These are phyloP conservation scores for Idris sp. DNA, from an alignment of 1,140 invertebrate species.

Conservation along the genomic window DNA sequence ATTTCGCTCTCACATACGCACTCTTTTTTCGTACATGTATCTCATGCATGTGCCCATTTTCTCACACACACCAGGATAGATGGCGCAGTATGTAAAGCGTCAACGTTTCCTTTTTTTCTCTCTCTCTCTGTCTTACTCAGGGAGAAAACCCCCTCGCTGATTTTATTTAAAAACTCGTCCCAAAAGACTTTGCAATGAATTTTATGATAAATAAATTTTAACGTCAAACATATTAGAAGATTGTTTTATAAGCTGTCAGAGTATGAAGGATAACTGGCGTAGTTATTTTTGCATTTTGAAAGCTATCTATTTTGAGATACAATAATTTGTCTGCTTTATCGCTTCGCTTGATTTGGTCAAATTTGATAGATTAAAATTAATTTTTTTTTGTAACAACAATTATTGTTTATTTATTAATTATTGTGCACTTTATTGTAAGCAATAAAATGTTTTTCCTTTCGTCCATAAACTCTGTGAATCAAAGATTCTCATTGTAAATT, in stretches of 20 bases:
- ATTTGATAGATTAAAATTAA: no score
- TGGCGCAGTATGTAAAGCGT: conserved; percentile 44
- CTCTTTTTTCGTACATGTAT: conserved; percentile 37
- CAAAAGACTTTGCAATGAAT: conserved; percentile 16
- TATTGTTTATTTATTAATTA: no score
- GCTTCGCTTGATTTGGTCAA: conserved; percentile 21
- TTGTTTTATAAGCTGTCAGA: conserved; percentile 55
- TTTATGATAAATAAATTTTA: conserved; percentile 40
- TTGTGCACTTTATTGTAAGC: no score
- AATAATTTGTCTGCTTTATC: conserved; percentile 18
- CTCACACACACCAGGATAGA: background rate
- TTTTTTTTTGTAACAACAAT: no score
- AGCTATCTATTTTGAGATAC: conserved; percentile 38
- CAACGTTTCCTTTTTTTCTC: background rate
- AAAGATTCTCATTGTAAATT: no score
- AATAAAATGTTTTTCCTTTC: no score
- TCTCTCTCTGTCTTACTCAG: conserved; percentile 5
- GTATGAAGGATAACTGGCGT: conserved; percentile 23
- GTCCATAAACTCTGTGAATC: no score
- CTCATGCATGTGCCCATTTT: background rate
- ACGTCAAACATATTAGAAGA: conserved; percentile 24
- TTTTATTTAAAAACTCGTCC: conserved; percentile 35
- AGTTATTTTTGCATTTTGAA: conserved; percentile 45
- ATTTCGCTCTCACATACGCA: conserved; percentile 73
- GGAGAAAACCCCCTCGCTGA: conserved; percentile 4